Conservation (phyloP, 2,113 vertebrate genomes). For the Morone chrysops region DNA sequence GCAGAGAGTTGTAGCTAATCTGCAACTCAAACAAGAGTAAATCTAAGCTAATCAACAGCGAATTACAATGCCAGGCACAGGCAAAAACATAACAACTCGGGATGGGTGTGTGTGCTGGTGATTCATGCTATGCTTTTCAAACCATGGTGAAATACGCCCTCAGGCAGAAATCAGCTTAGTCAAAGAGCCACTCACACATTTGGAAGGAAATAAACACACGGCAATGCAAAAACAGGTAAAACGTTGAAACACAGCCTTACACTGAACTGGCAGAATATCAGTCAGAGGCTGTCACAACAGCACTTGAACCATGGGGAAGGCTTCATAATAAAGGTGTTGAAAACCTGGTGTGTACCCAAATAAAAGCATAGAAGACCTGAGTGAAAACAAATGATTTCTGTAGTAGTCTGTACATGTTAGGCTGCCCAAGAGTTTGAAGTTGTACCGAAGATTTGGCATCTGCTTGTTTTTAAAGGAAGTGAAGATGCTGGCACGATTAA, state of each 20-base stretch:
- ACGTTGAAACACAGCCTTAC: conserved; percentile 49
- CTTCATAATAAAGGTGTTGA: conserved; percentile 30
- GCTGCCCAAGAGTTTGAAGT: background rate
- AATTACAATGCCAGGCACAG: conserved; percentile 75
- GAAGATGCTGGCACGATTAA: conserved; percentile 22
- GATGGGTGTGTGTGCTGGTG: conserved; percentile 61
- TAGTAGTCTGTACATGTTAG: background rate
- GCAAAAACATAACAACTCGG: conserved; percentile 66
- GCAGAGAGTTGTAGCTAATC: conserved; percentile 76
- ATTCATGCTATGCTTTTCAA: conserved; percentile 72
- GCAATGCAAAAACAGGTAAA: conserved; percentile 39
- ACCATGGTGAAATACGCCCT: conserved; percentile 65
- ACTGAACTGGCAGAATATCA: conserved; percentile 29
- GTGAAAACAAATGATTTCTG: conserved; percentile 19
- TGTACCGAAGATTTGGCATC: conserved; percentile 13
- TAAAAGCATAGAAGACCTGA: background rate
- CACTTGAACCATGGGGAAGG: conserved; percentile 4
- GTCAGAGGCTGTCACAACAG: conserved; percentile 56
- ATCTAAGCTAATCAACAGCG: conserved; percentile 74
- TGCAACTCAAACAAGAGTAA: conserved; percentile 81
- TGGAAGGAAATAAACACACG: conserved; percentile 55
- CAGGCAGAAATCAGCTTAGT: conserved; percentile 66
- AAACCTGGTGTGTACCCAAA: conserved; percentile 3
- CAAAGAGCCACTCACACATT: conserved; percentile 63
- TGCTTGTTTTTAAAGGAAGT: conserved; percentile 48